A percentile compares a stretch with the other conserved stretches of the same genome.
phyloP scores from a whole-genome alignment of 2,797 vertebrate species.

The Typhlichthys subterraneus region DNA sequence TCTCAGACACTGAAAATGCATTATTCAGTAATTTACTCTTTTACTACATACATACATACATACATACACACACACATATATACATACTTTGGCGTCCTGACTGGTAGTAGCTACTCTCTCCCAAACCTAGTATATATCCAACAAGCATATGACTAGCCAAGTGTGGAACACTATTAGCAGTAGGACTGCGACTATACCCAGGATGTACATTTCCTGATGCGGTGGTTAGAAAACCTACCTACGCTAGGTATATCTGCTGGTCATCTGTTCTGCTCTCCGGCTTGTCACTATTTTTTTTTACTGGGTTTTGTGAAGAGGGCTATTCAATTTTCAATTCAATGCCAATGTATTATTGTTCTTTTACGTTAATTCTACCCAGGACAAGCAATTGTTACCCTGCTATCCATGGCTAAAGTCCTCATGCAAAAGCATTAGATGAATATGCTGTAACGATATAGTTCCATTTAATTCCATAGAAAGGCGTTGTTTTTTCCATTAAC shows the following conservation, averaged over 20 bases:
- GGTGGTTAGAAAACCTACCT: too few relatives aligned
- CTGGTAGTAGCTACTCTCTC: not conserved
- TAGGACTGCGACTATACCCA: too few relatives aligned
- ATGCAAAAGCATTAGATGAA: conserved; percentile 55
- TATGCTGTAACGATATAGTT: conserved; percentile 41
- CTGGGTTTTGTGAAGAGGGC: conserved; percentile 59
- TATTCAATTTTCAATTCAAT: conserved; percentile 59
- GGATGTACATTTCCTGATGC: too few relatives aligned
- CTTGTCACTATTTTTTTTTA: conserved; percentile 22
- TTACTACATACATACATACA: not conserved
- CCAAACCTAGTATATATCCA: not conserved
- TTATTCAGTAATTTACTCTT: too few relatives aligned
- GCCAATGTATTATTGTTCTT: conserved; percentile 38
- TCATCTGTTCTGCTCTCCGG: too few relatives aligned
- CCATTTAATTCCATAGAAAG: conserved; percentile 37
- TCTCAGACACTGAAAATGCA: conserved; percentile 44
- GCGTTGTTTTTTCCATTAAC: conserved; percentile 38
- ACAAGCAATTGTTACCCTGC: conserved; percentile 33
- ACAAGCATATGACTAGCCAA: too few relatives aligned
- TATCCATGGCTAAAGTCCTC: conserved; percentile 25
- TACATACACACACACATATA: not conserved
- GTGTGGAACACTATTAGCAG: too few relatives aligned
- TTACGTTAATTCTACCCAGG: conserved; percentile 15
- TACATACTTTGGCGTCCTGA: too few relatives aligned
- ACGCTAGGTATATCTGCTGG: too few relatives aligned